Evolutionary conservation across 2,113 vertebrate species (phyloP).

Genomic region (Phaethornis superciliosus): DNA sequence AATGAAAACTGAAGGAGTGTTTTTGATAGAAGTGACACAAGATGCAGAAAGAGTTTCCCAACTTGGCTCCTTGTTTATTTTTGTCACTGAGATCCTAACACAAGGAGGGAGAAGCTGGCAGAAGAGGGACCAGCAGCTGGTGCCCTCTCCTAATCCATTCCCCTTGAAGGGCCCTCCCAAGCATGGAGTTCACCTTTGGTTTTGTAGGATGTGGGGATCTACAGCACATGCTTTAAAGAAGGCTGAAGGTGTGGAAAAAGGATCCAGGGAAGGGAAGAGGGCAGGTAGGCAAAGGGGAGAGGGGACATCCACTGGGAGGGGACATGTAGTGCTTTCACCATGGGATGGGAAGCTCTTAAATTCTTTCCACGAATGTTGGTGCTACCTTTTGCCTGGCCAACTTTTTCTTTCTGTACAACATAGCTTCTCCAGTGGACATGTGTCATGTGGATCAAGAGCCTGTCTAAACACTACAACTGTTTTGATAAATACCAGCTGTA

Average conservation of each 20-base stretch:
- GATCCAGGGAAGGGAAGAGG: neutral
- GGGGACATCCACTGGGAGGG: neutral
- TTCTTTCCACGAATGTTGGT: neutral
- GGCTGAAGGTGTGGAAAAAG: rapidly evolving
- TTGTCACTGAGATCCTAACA: neutral
- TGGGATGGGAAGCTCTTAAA: neutral
- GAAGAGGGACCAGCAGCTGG: rapidly evolving
- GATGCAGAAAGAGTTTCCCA: neutral
- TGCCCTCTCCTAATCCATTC: no score
- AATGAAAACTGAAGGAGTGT: neutral
- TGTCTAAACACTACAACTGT: neutral
- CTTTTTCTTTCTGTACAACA: neutral
- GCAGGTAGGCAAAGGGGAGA: neutral
- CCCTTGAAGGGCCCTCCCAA: neutral
- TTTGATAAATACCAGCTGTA: constrained; percentile 8
- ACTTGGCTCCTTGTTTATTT: neutral
- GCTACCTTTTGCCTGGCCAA: neutral
- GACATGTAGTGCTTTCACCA: rapidly evolving
- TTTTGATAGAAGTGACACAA: neutral
- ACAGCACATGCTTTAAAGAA: neutral
- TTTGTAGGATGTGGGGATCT: no score
- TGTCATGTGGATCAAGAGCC: neutral
- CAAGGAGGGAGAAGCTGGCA: rapidly evolving
- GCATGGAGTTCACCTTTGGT: rapidly evolving
- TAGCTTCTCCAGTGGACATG: neutral